A percentile compares a stretch with the other conserved stretches of the same genome.
Conservation (phyloP, 1,140 invertebrate genomes). For the Drosophila bocki region DNA sequence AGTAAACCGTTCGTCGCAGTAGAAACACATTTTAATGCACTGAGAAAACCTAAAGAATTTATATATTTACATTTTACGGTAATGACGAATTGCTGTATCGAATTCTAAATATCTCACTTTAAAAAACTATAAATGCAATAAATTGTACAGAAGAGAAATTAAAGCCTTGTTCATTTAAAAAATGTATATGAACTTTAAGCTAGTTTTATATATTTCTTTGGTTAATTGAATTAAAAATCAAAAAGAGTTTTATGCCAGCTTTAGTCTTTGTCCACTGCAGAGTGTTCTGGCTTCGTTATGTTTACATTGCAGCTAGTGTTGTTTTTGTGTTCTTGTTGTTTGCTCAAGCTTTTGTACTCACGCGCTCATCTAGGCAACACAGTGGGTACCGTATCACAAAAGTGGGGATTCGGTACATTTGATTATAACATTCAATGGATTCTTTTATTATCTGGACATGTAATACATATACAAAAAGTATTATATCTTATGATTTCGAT, state of each 20-base stretch:
- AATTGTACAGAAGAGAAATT: neutral
- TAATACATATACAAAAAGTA: too few relatives aligned
- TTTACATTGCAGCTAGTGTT: conserved; percentile 33
- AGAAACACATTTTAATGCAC: conserved; percentile 5
- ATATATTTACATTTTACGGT: neutral
- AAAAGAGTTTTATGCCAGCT: neutral
- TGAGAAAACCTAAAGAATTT: neutral
- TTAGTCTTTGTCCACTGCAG: conserved; percentile 20
- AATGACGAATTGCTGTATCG: neutral
- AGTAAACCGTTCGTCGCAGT: conserved; percentile 12
- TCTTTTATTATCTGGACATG: too few relatives aligned
- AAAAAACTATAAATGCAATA: neutral
- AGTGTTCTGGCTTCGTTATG: conserved; percentile 61
- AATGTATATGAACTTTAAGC: neutral
- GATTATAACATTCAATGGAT: too few relatives aligned
- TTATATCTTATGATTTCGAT: too few relatives aligned
- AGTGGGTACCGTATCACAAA: neutral
- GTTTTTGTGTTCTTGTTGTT: conserved; percentile 51
- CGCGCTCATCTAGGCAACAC: conserved; percentile 31
- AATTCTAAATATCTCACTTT: neutral
- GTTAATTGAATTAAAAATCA: neutral
- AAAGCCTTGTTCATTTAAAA: neutral
- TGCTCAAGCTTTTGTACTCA: conserved; percentile 68
- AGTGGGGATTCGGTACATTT: neutral
- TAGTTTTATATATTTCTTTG: too few relatives aligned